Base-by-base conservation (phyloP, 2,797 vertebrate species). In the Sardinella longiceps region DNA sequence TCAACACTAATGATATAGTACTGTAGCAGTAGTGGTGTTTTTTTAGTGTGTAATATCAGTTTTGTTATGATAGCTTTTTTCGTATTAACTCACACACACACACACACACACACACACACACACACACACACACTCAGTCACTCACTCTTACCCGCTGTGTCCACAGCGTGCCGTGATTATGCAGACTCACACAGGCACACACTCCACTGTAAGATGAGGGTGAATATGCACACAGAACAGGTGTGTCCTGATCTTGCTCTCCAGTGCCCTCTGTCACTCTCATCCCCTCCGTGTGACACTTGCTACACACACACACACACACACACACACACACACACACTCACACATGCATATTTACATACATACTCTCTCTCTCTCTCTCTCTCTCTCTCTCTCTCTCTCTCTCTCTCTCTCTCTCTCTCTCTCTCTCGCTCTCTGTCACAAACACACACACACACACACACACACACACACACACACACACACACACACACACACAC, bases 221-320 rank as follows among this genome's bases (percentile, higher is more conserved):
- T 23, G 53, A 56, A 56, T 56, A 56, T 56, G 53, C 20, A 1
- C 53, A 23, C 53, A 4, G 20, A 56, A 23, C 53, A 50, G 48
- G 48, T 50, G 48, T 50, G 12, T 50, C 48, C 48, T 50, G 48
- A 50, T 50, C 48, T 50, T 50, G 48, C 14, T 18, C 50, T 11
- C 70, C 70, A 43, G 53, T 60, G 70, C 30, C 86, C 70, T 85
- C 30, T 46, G 18, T n/a, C 84, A 56, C 74, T 83, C 43, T 81
- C 48, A n/a, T 81, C 56, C 58, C 43, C 20, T 77, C 82, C 80
- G 60, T 85, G 20, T 12, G 30, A 14, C 63, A 33, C 25, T 15
- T 30, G 33, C 63, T 3, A 11, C 63, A 14, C 63, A 70, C 63
- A 33, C 63, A 70, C 60, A 66, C 60, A 66, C 23, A 60, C 56